A percentile compares a stretch with the other conserved stretches of the same genome.
phyloP scores from a whole-genome alignment of 23 tunicate species.

The Clavelina lepadiformis region DNA sequence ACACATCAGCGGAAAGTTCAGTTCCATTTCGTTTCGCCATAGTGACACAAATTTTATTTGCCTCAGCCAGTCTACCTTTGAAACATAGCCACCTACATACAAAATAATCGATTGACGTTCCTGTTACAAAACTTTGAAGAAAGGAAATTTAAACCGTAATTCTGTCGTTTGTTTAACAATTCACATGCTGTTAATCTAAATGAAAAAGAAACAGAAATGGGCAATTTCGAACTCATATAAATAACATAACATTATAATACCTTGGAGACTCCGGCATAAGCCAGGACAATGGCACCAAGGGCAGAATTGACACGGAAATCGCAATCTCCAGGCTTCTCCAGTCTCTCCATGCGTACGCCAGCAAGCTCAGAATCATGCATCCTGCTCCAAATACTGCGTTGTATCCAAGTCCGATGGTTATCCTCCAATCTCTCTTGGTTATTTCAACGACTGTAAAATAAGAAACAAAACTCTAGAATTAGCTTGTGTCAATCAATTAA shows the following conservation, averaged over 20 bases:
- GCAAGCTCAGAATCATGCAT: background rate
- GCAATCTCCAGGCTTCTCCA: slow-evolving; percentile 16
- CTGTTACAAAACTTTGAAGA: too few species aligned
- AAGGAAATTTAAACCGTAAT: too few species aligned
- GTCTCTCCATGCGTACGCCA: slow-evolving; percentile 7
- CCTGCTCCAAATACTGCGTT: background rate
- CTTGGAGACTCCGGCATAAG: slow-evolving; percentile 32
- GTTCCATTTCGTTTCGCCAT: slow-evolving; percentile 1
- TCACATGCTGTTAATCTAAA: too few species aligned
- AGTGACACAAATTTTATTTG: background rate
- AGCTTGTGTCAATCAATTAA: slow-evolving; percentile 12
- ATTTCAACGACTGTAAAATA: slow-evolving; percentile 17
- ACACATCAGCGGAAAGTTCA: background rate
- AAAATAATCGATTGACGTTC: too few species aligned
- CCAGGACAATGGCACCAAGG: slow-evolving; percentile 5
- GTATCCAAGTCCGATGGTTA: slow-evolving; percentile 1
- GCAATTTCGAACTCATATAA: background rate
- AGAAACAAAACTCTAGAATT: background rate
- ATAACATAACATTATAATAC: background rate
- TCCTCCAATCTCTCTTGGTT: slow-evolving; percentile 5
- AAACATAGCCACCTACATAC: slow-evolving; percentile 5
- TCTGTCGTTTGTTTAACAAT: too few species aligned
- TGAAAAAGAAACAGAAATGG: too few species aligned
- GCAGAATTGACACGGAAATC: background rate
- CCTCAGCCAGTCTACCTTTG: background rate